Evolutionary conservation across 1,140 invertebrate genomes (phyloP), one percentile per base, ranked within the genome.

Genomic region (Ylistrum balloti): DNA sequence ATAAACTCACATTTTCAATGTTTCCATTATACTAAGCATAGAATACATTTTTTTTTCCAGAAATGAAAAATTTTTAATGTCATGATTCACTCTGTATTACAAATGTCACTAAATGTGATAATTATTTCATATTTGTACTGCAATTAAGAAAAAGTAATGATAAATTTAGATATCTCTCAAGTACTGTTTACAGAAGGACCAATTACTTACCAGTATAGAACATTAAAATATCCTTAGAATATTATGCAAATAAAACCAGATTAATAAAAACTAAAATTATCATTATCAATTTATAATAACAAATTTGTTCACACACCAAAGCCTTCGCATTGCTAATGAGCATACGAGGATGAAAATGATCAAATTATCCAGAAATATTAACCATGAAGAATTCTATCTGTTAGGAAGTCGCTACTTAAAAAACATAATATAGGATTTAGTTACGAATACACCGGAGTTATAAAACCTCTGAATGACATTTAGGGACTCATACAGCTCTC

Each of bases 321-420:
- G 56, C 13, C 28, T 17, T 28, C 13, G n/a, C 28, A 15, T 74
- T 74, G 15, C 28, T 74, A 74, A 74, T 74, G 28, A 28, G 9
- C 56, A 5, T 17, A 17, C 28, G 28, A 74, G n/a, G 56, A 74
- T 45, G 20, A 45, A 17, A 45, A 45, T 45, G 10, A 45, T 74
- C 56, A 28, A 74, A 74, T 74, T 74, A 74, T n/a, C n/a, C 5
- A 28, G 17, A 74, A 38, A 38, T 38, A 38, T 38, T 38, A 38
- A 28, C 45, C 56, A 74, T 74, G 7, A 74, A 74, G 56, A 74
- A 17, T 74, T 74, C 2, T 74, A 74, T 28, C 13, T 74, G 28
- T 74, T 74, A n/a, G 56, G 56, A 74, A 74, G 56, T 74, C 11
- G 22, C 56, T 74, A 74, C 56, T 74, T 74, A 74, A 74, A 74